Conservation (phyloP, 2,113 vertebrate genomes). For the Chionomys nivalis region DNA sequence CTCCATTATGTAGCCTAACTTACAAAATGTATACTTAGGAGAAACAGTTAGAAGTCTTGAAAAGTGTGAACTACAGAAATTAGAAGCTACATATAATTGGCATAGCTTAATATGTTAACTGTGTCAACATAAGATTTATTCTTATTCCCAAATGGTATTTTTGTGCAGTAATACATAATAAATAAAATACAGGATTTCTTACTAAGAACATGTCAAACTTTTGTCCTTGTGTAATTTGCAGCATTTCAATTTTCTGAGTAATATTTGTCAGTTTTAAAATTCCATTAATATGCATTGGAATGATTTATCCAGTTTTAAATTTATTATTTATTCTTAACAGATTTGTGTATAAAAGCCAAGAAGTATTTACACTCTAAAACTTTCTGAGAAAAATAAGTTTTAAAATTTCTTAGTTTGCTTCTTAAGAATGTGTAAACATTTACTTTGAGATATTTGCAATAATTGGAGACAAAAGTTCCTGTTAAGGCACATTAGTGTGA, state of each 20-base stretch:
- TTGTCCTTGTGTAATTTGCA: background rate
- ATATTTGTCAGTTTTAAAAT: background rate
- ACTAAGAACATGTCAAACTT: background rate
- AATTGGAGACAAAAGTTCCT: background rate
- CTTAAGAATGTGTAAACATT: background rate
- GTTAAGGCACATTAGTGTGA: background rate
- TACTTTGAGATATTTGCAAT: background rate
- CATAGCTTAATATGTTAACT: slow-evolving; percentile 44
- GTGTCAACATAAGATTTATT: background rate
- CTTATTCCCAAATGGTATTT: background rate
- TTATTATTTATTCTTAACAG: background rate
- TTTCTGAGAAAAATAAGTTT: background rate
- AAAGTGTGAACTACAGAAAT: background rate
- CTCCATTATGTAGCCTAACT: background rate
- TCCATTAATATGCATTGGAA: background rate
- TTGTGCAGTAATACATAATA: background rate
- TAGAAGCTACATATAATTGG: slow-evolving; percentile 19
- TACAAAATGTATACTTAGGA: slow-evolving; percentile 34
- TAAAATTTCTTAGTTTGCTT: background rate
- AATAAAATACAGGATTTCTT: background rate
- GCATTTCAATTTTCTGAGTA: background rate
- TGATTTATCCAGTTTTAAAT: background rate
- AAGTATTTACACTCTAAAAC: background rate
- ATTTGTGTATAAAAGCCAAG: background rate
- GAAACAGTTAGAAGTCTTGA: slow-evolving; percentile 28